Base-by-base conservation (phyloP, 2,888 invertebrate species). In the Macaria notata region DNA sequence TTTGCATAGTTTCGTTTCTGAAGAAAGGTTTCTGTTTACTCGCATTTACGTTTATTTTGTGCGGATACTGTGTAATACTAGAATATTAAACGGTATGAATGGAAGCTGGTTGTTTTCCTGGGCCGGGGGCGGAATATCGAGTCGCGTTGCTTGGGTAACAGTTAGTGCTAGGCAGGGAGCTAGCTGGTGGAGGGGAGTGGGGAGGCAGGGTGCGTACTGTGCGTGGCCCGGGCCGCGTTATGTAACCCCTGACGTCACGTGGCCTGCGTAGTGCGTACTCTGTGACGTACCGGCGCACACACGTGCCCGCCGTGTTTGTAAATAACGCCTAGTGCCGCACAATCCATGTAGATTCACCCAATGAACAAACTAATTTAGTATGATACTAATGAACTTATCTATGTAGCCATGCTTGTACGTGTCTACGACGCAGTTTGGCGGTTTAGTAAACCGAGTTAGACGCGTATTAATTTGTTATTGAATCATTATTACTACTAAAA, bases 71-170 rank as follows among this genome's bases (percentile, higher is more conserved):
- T 69, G 71, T 71, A 70, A 61, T 65, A 64, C 50, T 70, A 66
- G 65, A 67, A 69, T 73, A 78, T 75, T 75, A 77, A 76, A 76
- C 62, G 58, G 65, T 71, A 73, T 75, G 73, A 78, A 75, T 78
- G 76, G 71, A 76, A 65, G 63, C 64, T 66, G 65, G 65, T 66
- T 72, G 73, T 72, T 76, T 75, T 66, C 63, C 64, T 73, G 57
- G 54, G 62, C 63, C 51, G 63, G 59, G 58, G 58, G 65, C 62
- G 54, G 65, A 53, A 62, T 51, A 48, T 64, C 62, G 64, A 51
- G 50, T 55, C 64, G 64, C 66, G 60, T 61, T 52, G 63, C 53
- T 44, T 55, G 62, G 47, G 73, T 51, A 69, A 64, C 64, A 59
- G 67, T 59, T 57, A 61, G 59, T 55, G 45, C 41, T 51, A 49